A percentile compares a stretch with the other conserved stretches of the same genome.
These are phyloP conservation scores for Aleiodes sp. DNA, from an alignment of 1,140 invertebrate genomes.

Conservation along the genomic window DNA sequence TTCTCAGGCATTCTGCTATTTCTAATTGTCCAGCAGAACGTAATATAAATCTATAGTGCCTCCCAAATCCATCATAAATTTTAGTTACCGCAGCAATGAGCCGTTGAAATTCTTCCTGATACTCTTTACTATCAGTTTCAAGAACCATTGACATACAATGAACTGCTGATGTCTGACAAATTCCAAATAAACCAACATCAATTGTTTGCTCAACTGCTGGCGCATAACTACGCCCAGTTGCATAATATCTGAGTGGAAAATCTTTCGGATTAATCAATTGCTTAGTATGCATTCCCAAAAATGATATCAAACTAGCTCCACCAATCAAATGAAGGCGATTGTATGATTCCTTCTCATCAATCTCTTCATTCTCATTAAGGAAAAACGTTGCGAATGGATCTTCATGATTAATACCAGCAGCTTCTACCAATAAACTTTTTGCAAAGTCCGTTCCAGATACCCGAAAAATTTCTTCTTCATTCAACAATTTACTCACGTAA, in stretches of 20 bases:
- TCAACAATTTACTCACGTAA: conserved; percentile 54
- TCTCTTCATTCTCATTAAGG: conserved; percentile 64
- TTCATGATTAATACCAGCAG: conserved; percentile 70
- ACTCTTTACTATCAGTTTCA: conserved; percentile 52
- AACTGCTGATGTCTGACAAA: conserved; percentile 70
- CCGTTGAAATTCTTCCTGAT: conserved; percentile 63
- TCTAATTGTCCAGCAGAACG: conserved; percentile 67
- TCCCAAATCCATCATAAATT: conserved; percentile 69
- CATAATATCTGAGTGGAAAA: conserved; percentile 72
- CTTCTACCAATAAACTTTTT: conserved; percentile 75
- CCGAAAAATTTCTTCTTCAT: conserved; percentile 63
- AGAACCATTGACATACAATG: conserved; percentile 68
- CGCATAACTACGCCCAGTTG: conserved; percentile 71
- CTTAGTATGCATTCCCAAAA: conserved; percentile 73
- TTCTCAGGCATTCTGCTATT: conserved; percentile 70
- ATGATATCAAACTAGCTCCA: conserved; percentile 70
- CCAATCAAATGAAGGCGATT: conserved; percentile 73
- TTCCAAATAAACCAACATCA: conserved; percentile 68
- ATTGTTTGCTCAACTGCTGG: conserved; percentile 56
- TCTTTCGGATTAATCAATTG: conserved; percentile 65
- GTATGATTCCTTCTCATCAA: conserved; percentile 59
- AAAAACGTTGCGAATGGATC: conserved; percentile 67
- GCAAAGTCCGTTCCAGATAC: conserved; percentile 71
- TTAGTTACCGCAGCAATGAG: conserved; percentile 61
- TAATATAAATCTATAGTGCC: conserved; percentile 71